phyloP scores from a whole-genome alignment of 2,113 vertebrate species.

The Bettongia penicillata region DNA sequence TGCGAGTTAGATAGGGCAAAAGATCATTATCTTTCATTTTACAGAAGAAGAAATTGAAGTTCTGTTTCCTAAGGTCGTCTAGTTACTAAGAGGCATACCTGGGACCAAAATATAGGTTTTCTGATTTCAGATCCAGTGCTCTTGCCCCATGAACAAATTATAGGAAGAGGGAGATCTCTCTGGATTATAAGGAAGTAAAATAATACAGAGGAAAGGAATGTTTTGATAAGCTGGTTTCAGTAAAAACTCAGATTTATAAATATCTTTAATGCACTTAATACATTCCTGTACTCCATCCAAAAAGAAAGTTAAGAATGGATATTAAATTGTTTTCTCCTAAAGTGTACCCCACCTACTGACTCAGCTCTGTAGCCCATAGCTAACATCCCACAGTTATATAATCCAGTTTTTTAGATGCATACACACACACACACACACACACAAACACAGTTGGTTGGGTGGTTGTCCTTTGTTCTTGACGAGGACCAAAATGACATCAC shows the following conservation, averaged over 20 bases:
- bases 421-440: no score
- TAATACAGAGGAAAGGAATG: neutral
- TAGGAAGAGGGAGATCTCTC: neutral
- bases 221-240: neutral
- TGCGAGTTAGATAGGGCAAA: neutral
- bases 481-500: no score
- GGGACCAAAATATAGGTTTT: neutral
- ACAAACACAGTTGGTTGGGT: no score
- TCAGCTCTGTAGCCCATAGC: neutral
- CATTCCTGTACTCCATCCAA: neutral
- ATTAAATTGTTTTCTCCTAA: neutral
- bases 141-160: neutral
- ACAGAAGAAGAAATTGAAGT: neutral
- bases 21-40: neutral
- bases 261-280: neutral
- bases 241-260: neutral
- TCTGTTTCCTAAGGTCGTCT: neutral
- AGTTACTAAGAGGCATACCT: neutral
- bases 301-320: neutral
- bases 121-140: neutral
- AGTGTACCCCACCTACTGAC: neutral
- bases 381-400: neutral
- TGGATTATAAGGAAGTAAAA: neutral
- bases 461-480: no score
- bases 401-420: neutral